Evolutionary conservation across 2,888 invertebrate species (phyloP), one percentile per base, ranked within the genome.

Genomic region (Uloborus plumipes): DNA sequence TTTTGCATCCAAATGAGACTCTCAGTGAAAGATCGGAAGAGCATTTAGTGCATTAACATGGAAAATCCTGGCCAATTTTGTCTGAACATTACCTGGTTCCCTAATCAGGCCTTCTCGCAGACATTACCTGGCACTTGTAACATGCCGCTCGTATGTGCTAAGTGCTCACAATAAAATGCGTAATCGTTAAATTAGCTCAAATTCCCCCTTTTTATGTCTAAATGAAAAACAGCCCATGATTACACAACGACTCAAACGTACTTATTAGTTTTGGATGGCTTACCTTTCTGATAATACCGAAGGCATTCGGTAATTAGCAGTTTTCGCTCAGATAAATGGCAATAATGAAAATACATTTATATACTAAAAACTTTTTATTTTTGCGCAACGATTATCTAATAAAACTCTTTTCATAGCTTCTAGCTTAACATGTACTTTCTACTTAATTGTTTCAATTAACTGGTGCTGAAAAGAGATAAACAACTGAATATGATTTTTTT

Each of bases 1-100:
- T 59, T 65, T 65, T 72, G 78, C 78, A 78, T 78, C 58, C 58
- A 50, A 66, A 78, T 78, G 65, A 78, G 65, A 16, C 22, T 9
- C 16, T 31, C 20, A 47, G 55, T 14, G 31, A 53, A 69, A 69
- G 75, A 75, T 67, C 26, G 74, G 26, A 47, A 26, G 50, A 49
- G 74, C 65, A 66, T 58, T 26, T 20, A 18, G 66, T 31, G 67
- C 61, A 75, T 75, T 67, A 75, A 55, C 20, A 20, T 31, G 26
- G 22, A 51, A 65, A 26, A 55, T 39, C 39, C 15, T 18, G 26
- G 53, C 15, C 22, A 18, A 61, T 66, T 66, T 75, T 58, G 55
- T 31, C 16, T 51, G 59, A 61, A 61, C 61, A 75, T 75, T 75
- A 67, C 75, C 61, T 67, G 59, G n/a, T 22, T 18, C 26, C 11